These are phyloP conservation scores for Casuarius casuarius DNA, from an alignment of 2,113 vertebrate species.

Conservation along the genomic window DNA sequence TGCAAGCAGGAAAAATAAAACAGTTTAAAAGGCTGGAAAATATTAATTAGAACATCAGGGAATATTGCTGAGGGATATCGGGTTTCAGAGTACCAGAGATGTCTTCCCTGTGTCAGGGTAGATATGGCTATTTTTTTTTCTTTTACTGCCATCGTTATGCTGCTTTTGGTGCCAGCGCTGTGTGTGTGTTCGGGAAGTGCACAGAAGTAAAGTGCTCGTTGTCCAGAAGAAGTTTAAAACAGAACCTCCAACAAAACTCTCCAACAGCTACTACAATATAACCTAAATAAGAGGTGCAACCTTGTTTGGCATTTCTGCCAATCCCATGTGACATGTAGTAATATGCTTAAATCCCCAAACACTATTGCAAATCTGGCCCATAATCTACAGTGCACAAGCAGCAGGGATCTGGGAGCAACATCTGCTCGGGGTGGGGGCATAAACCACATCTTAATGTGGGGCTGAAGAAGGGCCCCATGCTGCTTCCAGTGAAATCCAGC, in stretches of 20 bases:
- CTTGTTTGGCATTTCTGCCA: background rate
- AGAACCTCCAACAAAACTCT: background rate
- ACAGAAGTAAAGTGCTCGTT: background rate
- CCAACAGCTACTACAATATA: background rate
- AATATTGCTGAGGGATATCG: background rate
- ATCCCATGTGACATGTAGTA: background rate
- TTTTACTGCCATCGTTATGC: fast-evolving
- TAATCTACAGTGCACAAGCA: background rate
- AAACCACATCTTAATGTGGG: fast-evolving
- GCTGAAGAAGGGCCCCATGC: background rate
- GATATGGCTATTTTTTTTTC: background rate
- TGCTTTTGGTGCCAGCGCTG: background rate
- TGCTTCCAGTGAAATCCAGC: background rate
- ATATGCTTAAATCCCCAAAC: background rate
- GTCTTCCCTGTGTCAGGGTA: background rate
- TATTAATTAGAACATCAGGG: background rate
- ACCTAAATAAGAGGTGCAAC: background rate
- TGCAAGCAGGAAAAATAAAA: background rate
- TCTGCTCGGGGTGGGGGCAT: background rate
- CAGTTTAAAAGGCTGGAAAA: background rate
- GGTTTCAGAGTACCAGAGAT: background rate
- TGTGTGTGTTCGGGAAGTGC: background rate
- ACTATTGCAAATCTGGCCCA: background rate
- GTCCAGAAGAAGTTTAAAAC: background rate
- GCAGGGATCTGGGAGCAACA: slow-evolving; percentile 1